phyloP scores from a whole-genome alignment of 1,140 invertebrate species.

The Andricus grossulariae region DNA sequence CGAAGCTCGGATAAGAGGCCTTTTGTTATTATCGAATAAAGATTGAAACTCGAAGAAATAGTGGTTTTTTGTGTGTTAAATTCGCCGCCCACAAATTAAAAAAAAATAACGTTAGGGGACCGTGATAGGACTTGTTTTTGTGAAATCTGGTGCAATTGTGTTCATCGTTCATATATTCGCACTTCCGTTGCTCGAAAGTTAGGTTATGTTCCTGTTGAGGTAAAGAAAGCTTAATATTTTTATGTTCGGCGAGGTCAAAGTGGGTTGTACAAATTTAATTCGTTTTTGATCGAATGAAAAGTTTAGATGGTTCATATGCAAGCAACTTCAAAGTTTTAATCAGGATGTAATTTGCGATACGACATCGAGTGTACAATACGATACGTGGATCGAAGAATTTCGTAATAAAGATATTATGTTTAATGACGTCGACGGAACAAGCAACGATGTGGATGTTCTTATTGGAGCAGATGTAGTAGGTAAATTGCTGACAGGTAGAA shows the following conservation, averaged over 20 bases:
- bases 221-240: conserved; percentile 35
- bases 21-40: too few relatives aligned
- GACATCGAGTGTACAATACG: conserved; percentile 35
- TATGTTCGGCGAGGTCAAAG: conserved; percentile 42
- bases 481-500: neutral
- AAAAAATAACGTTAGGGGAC: too few relatives aligned
- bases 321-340: conserved; percentile 47
- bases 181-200: conserved; percentile 30
- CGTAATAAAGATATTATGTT: conserved; percentile 42
- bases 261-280: conserved; percentile 28
- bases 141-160: too few relatives aligned
- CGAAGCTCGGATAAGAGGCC: too few relatives aligned
- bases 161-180: too few relatives aligned
- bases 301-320: conserved; percentile 38
- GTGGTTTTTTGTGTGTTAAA: too few relatives aligned
- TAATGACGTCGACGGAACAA: conserved; percentile 36
- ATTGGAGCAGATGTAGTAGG: conserved; percentile 50
- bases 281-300: conserved; percentile 41
- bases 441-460: too few relatives aligned
- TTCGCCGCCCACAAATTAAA: too few relatives aligned
- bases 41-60: too few relatives aligned
- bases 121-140: too few relatives aligned
- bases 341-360: conserved; percentile 40
- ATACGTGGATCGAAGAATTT: conserved; percentile 39
- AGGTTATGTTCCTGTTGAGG: conserved; percentile 37